phyloP scores from a whole-genome alignment of 53 echinoderm and acorn worm genomes.

The Zoroaster sp. region DNA sequence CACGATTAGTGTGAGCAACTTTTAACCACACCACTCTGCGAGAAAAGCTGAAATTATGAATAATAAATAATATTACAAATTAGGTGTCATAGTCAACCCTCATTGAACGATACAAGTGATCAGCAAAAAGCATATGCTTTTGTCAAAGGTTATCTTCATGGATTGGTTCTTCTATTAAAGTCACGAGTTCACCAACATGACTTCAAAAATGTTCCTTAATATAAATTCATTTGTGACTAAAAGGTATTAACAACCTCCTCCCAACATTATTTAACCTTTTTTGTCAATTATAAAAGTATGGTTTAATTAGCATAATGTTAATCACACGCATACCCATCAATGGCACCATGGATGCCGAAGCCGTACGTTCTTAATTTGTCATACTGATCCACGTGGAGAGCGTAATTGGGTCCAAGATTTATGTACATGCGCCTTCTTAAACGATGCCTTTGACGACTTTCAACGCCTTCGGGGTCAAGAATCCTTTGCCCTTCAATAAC shows the following conservation, averaged over 20 bases:
- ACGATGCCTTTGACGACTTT: conserved; percentile 14
- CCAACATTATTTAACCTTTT: not conserved
- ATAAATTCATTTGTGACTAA: not conserved
- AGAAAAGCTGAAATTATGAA: conserved; percentile 15
- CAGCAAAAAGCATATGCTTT: not conserved
- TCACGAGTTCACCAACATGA: not conserved
- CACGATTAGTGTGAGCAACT: conserved; percentile 13
- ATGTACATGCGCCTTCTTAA: conserved; percentile 14
- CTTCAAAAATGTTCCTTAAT: not conserved
- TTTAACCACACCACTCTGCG: conserved; percentile 7
- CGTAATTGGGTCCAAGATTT: conserved; percentile 13
- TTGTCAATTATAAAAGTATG: not conserved
- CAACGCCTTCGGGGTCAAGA: conserved; percentile 49
- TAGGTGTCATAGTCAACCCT: too few relatives aligned
- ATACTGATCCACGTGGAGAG: conserved; percentile 26
- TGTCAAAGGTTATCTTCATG: not conserved
- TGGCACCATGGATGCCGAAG: conserved; percentile 71
- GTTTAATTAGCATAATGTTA: too few relatives aligned
- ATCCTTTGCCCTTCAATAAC: conserved; percentile 21
- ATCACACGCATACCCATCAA: conserved; percentile 80
- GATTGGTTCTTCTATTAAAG: not conserved
- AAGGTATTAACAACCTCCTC: not conserved
- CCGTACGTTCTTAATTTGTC: conserved; percentile 67
- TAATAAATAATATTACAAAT: too few relatives aligned
- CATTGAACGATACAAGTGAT: not conserved